Percentiles rank a stretch among this genome's conserved stretches.
These are phyloP conservation scores for Bilobella aurantiaca DNA, from an alignment of 1,140 invertebrate genomes.

Conservation along the genomic window DNA sequence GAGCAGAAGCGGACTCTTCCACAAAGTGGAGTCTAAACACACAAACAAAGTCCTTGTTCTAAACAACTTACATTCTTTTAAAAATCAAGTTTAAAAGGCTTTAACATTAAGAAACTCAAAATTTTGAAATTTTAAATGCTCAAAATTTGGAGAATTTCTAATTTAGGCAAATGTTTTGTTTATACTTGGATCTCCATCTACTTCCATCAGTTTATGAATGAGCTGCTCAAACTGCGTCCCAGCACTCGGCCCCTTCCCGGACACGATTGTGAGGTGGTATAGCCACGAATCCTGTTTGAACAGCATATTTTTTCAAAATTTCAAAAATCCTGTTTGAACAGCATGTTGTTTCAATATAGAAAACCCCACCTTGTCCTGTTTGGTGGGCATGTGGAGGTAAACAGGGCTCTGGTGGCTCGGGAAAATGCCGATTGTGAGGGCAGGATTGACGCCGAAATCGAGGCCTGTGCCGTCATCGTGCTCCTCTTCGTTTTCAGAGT, in stretches of 20 bases:
- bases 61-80: not conserved
- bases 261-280: conserved; percentile 67
- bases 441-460: conserved; percentile 41
- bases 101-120: too few species aligned
- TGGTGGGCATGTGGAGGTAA: conserved; percentile 77
- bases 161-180: conserved; percentile 24
- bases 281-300: conserved; percentile 80
- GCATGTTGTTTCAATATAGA: not conserved
- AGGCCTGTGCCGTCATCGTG: conserved; percentile 57
- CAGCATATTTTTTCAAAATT: too few species aligned
- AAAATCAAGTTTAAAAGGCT: too few species aligned
- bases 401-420: conserved; percentile 82
- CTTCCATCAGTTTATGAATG: conserved; percentile 88
- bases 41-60: not conserved
- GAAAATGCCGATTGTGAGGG: conserved; percentile 78
- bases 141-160: not conserved
- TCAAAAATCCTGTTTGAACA: too few species aligned
- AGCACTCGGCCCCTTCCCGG: conserved; percentile 74
- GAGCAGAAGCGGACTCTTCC: conserved; percentile 84
- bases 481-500: conserved; percentile 76
- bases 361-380: conserved; percentile 56
- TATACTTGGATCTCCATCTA: conserved; percentile 81
- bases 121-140: too few species aligned
- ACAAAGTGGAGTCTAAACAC: conserved; percentile 65
- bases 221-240: conserved; percentile 91